phyloP scores from a whole-genome alignment of 2,113 vertebrate genomes.

The Todiramphus saurophagus region DNA sequence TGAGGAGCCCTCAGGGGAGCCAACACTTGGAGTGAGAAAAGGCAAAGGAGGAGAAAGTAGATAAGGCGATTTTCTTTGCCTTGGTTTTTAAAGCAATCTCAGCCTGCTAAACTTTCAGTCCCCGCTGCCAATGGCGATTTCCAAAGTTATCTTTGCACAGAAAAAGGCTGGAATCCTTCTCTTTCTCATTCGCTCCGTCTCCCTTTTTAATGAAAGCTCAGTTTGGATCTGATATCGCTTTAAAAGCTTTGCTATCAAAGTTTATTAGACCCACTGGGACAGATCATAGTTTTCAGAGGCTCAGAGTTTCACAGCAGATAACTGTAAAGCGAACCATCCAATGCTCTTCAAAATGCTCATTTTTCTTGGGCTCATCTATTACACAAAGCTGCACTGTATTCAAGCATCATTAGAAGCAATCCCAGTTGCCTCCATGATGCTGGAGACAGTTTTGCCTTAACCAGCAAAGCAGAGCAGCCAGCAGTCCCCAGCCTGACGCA shows the following conservation, averaged over 20 bases:
- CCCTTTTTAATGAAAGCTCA: slow-evolving; percentile 15
- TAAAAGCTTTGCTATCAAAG: slow-evolving; percentile 58
- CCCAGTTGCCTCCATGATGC: neutral
- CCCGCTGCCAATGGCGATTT: slow-evolving; percentile 2
- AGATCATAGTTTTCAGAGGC: slow-evolving; percentile 45
- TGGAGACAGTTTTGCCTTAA: neutral
- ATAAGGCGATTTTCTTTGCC: slow-evolving; percentile 39
- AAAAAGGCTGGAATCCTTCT: slow-evolving; percentile 3
- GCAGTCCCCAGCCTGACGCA: neutral
- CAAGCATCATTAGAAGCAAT: neutral
- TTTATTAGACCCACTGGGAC: slow-evolving; percentile 59
- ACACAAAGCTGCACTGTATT: slow-evolving; percentile 53
- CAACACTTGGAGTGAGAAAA: slow-evolving; percentile 41
- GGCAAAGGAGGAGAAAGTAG: neutral
- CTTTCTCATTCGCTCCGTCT: neutral
- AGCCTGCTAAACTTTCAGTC: slow-evolving; percentile 47
- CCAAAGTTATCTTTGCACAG: slow-evolving; percentile 45
- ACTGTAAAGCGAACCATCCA: slow-evolving; percentile 45
- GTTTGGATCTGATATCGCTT: slow-evolving; percentile 59
- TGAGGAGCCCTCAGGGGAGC: neutral
- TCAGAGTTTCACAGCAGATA: slow-evolving; percentile 44
- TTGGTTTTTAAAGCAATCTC: slow-evolving; percentile 38
- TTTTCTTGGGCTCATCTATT: slow-evolving; percentile 25
- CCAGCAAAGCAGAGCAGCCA: neutral
- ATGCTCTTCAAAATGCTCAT: slow-evolving; percentile 21